A percentile compares a stretch with the other conserved stretches of the same genome.
These are phyloP conservation scores for Pipra filicauda DNA, from an alignment of 2,113 vertebrate species.

Conservation along the genomic window DNA sequence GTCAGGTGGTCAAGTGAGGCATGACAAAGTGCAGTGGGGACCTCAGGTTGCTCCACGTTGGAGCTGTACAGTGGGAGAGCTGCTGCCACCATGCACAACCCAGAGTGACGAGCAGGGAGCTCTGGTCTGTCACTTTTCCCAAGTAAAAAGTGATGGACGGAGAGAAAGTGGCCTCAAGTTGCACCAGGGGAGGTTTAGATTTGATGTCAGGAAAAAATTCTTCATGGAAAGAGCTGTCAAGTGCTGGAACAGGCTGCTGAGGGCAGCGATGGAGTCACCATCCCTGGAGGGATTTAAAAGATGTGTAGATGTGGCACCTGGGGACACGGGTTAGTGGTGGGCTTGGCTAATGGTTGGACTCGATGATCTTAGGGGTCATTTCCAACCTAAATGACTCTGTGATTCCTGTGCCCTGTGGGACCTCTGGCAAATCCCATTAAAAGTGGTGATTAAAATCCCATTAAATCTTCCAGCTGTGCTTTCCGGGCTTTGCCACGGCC, in stretches of 20 bases:
- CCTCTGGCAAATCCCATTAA: neutral
- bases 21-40: fast-evolving
- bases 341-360: neutral
- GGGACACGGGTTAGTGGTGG: neutral
- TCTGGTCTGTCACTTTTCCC: neutral
- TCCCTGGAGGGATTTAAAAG: neutral
- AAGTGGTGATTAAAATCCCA: neutral
- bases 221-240: neutral
- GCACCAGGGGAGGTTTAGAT: neutral
- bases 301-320: fast-evolving
- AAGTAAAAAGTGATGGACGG: fast-evolving
- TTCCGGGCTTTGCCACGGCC: neutral
- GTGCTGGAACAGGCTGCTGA: neutral
- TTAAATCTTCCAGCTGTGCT: neutral
- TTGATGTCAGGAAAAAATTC: neutral
- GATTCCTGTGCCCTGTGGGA: neutral
- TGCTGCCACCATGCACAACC: neutral
- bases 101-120: neutral
- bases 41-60: fast-evolving
- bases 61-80: neutral
- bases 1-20: neutral
- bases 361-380: neutral
- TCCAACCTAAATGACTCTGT: neutral
- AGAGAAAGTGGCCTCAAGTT: neutral
- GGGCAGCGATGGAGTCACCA: neutral